Evolutionary conservation across 2,113 vertebrate genomes (phyloP), one percentile per base, ranked within the genome.

Genomic region (Heterotis niloticus): DNA sequence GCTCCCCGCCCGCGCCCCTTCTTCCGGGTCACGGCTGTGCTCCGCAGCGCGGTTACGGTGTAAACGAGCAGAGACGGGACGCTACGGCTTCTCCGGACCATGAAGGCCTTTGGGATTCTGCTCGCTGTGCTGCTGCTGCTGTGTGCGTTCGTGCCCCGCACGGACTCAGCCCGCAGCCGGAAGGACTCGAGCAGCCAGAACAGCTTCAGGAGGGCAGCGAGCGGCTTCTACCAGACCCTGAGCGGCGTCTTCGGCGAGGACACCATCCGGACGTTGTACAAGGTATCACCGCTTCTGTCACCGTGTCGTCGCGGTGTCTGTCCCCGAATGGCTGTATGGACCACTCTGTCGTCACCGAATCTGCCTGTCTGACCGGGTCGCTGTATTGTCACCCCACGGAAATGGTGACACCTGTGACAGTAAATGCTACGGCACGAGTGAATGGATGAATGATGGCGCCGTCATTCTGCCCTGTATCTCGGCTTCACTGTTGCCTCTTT

Each of bases 161-260:
- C 82, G 14, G 82, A 88, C 76, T 92, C 94, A 56, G 95, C 89
- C n/a, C 89, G 95, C 81, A 89, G 91, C 87, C 93, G 92, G 68
- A 90, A 88, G 9, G 82, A 91, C 68, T 83, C 92, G 1, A 92
- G 94, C 82, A 94, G 91, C 84, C 88, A 91, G 78, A 95, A 95
- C 91, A 94, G 92, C 87, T 88, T 95, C 83, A 94, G 94, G 81
- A 93, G 94, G 80, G 91, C 94, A 1, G 94, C 91, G 76, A 94
- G 87, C 82, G 92, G 91, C 13, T 84, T 98, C 79, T 96, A 96
- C 80, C 96, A 96, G 83, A 94, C 92, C 29, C 81, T 97, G 77
- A 94, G 93, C 92, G 91, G 89, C 79, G 84, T 96, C 0, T 93
- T 95, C 83, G 96, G 96, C 54, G 96, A 98, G 90, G 96, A 98